Evolutionary conservation across 2,888 invertebrate species (phyloP).

Genomic region (Calephelis perditalis): DNA sequence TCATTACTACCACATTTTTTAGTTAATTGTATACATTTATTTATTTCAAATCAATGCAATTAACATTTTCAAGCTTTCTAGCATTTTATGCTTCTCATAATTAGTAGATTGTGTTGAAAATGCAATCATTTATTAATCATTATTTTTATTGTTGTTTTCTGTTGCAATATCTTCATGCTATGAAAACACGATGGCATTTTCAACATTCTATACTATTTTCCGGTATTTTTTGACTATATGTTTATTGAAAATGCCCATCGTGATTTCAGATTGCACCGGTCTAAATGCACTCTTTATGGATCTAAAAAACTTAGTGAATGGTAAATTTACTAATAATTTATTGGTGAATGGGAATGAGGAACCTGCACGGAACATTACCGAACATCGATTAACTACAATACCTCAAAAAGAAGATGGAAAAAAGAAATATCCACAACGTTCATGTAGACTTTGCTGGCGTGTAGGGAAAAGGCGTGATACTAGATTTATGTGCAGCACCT

Average conservation of each 20-base stretch:
- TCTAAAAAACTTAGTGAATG: conserved; percentile 73
- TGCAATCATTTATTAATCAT: conserved; percentile 68
- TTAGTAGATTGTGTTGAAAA: conserved; percentile 73
- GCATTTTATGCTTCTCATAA: conserved; percentile 36
- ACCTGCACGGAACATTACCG: conserved; percentile 46
- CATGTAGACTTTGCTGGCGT: conserved; percentile 73
- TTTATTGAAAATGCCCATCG: conserved; percentile 75
- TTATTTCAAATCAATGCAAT: neutral
- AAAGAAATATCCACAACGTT: conserved; percentile 73
- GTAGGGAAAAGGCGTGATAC: conserved; percentile 69
- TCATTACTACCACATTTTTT: neutral
- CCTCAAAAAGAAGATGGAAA: conserved; percentile 77
- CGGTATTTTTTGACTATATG: conserved; percentile 33
- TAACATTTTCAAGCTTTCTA: conserved; percentile 38
- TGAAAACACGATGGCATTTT: conserved; percentile 79
- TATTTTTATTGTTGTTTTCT: conserved; percentile 57
- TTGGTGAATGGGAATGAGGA: conserved; percentile 52
- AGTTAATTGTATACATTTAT: neutral
- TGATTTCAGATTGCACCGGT: conserved; percentile 75
- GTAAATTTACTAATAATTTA: conserved; percentile 56
- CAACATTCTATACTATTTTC: conserved; percentile 50
- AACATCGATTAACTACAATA: conserved; percentile 68
- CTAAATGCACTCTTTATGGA: conserved; percentile 71
- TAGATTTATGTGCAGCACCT: conserved; percentile 70
- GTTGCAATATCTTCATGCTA: conserved; percentile 58